These are phyloP conservation scores for Tuberolachnus salignus DNA, from an alignment of 2,888 invertebrate species.

Conservation along the genomic window DNA sequence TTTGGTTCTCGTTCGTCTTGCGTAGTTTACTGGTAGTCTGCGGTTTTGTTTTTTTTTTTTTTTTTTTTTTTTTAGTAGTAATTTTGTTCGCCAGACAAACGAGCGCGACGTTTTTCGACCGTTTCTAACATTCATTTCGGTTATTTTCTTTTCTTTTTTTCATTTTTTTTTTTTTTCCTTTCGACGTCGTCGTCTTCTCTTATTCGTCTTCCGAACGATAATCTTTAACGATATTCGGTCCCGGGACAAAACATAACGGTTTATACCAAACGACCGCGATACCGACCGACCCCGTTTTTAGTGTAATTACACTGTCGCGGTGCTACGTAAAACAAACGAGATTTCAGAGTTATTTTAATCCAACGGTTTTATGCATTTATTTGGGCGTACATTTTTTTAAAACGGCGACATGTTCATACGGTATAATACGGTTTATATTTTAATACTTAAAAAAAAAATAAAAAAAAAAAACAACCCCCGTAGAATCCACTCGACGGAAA, in stretches of 20 bases:
- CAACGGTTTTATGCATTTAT: no score
- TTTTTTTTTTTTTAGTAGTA: neutral
- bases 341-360: neutral
- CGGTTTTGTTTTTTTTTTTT: neutral
- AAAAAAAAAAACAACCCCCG: no score
- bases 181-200: neutral
- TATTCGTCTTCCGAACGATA: neutral
- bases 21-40: no score
- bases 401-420: no score
- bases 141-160: neutral
- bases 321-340: neutral
- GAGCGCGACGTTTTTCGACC: neutral
- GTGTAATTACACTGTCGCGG: neutral
- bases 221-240: neutral
- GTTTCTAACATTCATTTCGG: neutral
- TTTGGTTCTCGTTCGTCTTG: no score
- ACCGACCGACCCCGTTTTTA: neutral
- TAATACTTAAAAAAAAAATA: no score
- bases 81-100: neutral
- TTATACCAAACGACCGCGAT: neutral
- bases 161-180: neutral
- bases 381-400: no score
- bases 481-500: no score
- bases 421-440: no score
- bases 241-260: neutral